These are phyloP conservation scores for Parazoanthus atlanticus DNA, from an alignment of 92 coral and sea anemone species.

Conservation along the genomic window DNA sequence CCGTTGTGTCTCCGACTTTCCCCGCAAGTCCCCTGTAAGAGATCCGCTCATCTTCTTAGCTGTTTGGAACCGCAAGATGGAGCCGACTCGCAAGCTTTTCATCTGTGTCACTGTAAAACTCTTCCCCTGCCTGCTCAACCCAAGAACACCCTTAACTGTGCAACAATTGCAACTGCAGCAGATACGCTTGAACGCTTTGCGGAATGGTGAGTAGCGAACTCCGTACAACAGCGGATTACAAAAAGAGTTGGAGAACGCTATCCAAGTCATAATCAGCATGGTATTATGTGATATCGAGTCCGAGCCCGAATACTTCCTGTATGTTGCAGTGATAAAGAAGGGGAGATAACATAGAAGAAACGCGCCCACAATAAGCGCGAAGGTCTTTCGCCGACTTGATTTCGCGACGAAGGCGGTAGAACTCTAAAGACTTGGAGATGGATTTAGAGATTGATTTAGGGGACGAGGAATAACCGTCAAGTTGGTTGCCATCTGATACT, in stretches of 20 bases:
- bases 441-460: neutral
- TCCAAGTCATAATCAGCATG: slow-evolving; percentile 72
- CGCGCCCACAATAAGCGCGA: slow-evolving; percentile 78
- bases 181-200: slow-evolving; percentile 75
- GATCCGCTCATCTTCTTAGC: neutral
- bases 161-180: slow-evolving; percentile 44
- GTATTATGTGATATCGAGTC: slow-evolving; percentile 51
- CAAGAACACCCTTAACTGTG: neutral
- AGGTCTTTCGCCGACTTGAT: slow-evolving; percentile 83
- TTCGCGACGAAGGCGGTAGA: slow-evolving; percentile 63
- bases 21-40: neutral
- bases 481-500: slow-evolving; percentile 25
- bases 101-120: neutral
- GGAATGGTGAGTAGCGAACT: slow-evolving; percentile 76
- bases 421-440: slow-evolving; percentile 10
- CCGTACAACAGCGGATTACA: slow-evolving; percentile 89
- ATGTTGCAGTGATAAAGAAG: slow-evolving; percentile 79
- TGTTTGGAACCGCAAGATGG: neutral
- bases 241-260: slow-evolving; percentile 85
- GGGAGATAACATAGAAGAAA: slow-evolving; percentile 90
- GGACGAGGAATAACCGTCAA: neutral
- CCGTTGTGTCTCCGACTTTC: neutral
- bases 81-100: neutral
- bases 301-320: slow-evolving; percentile 69
- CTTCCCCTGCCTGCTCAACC: neutral